These are phyloP conservation scores for Desmodus rotundus DNA, from an alignment of 2,113 vertebrate species.

Conservation along the genomic window DNA sequence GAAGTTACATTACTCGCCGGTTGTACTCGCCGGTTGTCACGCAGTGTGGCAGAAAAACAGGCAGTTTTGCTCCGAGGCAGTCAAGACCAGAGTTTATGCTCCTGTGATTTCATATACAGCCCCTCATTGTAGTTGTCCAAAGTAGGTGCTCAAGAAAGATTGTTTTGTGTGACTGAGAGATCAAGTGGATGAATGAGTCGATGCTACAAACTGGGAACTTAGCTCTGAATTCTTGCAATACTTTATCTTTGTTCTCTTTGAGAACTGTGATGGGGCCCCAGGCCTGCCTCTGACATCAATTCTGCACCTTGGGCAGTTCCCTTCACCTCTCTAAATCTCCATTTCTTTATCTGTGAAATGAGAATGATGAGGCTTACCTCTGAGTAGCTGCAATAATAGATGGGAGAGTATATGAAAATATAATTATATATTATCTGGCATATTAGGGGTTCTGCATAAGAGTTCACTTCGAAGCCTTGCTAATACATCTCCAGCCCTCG, in stretches of 20 bases:
- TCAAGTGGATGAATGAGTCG: not conserved
- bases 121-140: not conserved
- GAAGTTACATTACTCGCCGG: not conserved
- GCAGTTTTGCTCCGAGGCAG: not conserved
- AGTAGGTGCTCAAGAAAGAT: not conserved
- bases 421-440: not conserved
- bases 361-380: not conserved
- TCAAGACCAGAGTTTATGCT: not conserved
- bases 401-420: not conserved
- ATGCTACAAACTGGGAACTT: not conserved
- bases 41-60: not conserved
- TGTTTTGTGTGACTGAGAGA: not conserved
- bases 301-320: not conserved
- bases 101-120: rapidly evolving
- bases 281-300: not conserved
- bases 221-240: not conserved
- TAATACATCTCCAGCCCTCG: not conserved
- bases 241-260: not conserved
- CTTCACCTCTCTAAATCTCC: not conserved
- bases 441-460: not conserved
- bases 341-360: not conserved
- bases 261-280: not conserved
- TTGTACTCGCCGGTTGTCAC: not conserved
- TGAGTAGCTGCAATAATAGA: not conserved
- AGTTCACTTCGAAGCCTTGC: not conserved